Evolutionary conservation across 2,888 invertebrate genomes (phyloP), one percentile per base, ranked within the genome.

Genomic region (Macropis europaea): DNA sequence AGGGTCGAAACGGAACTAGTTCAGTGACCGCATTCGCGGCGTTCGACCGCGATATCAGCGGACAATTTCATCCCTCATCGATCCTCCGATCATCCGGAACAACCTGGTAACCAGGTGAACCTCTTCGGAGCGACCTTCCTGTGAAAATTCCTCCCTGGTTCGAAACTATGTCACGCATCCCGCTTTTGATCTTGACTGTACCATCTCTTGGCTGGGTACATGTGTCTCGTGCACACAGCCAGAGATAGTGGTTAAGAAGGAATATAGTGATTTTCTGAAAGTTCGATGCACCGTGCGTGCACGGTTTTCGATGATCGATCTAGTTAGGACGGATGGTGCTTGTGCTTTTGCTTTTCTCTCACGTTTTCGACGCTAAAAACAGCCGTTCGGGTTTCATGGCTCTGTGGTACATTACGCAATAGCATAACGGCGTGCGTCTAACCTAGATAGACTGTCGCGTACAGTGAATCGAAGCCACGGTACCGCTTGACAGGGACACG

Each of bases 1-100:
- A 92, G 91, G 92, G 92, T 92, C 92, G 92, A 88, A 87, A 87
- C 88, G 87, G 90, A 91, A 90, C 91, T 92, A 90, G 92, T 92
- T 92, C 92, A 92, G 88, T 92, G 92, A 92, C 92, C 92, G 92
- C 91, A 90, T 91, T 92, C 73, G 69, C 64, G 66, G 67, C 38
- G 61, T 66, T 66, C 56, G 66, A 59, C 54, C 48, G 69, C 60
- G 53, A 66, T 54, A 59, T 62, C 63, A 34, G 26, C 52, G 17
- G 43, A 36, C 43, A 40, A 63, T 76, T 30, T 38, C 59, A 28
- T 50, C 56, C 30, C 17, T 2, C 2, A 38, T 13, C 9, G 28
- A 42, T 24, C 47, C 15, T 26, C 34, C 15, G 22, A 34, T 50
- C 30, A 26, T 48, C 50, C 45, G 3, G 13, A 17, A 15, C 1